Evolutionary conservation across 2,113 vertebrate species (phyloP), one percentile per base, ranked within the genome.

Genomic region (Zootoca vivipara): DNA sequence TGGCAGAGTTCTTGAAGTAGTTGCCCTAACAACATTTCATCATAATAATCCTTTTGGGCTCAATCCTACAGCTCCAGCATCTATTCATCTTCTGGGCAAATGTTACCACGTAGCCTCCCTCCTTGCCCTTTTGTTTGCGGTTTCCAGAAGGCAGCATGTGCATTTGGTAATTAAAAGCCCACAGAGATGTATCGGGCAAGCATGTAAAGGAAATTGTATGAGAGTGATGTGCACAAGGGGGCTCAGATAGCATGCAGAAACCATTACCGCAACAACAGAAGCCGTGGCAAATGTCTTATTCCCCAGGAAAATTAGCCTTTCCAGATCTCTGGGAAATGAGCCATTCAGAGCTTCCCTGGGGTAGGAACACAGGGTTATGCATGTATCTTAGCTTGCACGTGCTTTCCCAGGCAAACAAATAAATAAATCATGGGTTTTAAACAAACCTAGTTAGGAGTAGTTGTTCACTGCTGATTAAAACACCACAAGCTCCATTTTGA

Each of bases 161-260:
- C 24, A 13, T 18, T 52, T 26, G 0, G 52, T 85, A 62, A 30
- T 20, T 56, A 73, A 74, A 73, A 85, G 46, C 33, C 73, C 56
- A 62, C 3, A 38, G 33, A 85, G 72, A 38, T 33, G 3, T 35
- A 35, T 28, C 15, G 38, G 9, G 52, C 6, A 58, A 56, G n/a
- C 7, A 28, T 42, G 28, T 18, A 52, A 56, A 56, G 9, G 13
- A 26, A 78, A 46, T n/a, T n/a, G 42, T 28, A 56, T 28, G 15
- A 56, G 46, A 30, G 16, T 22, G 30, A 58, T 33, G 16, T 58
- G 16, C 78, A 3, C 74, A 83, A 42, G 67, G 82, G 93, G 91
- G 56, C 35, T 1, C 75, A 87, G 72, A 26, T 3, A 2, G 0
- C 1, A 28, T 62, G 58, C 4, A 1, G 22, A 7, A 62, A 72